Evolutionary conservation across 1,140 invertebrate genomes (phyloP).

Genomic region (Nasonia giraulti): DNA sequence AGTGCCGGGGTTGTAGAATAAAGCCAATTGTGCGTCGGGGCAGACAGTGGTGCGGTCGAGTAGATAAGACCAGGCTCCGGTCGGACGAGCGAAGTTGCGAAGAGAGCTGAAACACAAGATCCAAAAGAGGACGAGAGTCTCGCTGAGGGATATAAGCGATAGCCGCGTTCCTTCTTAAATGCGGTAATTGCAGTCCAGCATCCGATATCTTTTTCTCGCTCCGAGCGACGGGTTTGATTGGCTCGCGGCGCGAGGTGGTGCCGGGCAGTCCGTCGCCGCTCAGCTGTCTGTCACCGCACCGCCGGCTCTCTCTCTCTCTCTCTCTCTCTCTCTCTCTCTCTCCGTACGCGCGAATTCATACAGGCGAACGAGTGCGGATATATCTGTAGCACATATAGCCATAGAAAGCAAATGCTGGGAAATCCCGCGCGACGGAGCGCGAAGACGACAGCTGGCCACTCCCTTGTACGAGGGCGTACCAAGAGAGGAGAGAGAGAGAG

Average conservation of each 20-base stretch:
- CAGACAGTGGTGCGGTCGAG: neutral
- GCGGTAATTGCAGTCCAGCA: conserved; percentile 22
- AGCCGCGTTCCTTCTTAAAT: conserved; percentile 5
- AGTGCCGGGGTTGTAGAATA: neutral
- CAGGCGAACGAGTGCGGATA: no score
- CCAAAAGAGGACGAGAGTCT: no score
- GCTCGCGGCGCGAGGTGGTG: neutral
- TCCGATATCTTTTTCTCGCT: no score
- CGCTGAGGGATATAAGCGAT: neutral
- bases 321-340: no score
- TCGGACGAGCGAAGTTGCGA: neutral
- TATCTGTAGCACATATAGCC: no score
- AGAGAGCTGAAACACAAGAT: no score
- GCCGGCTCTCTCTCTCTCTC: neutral
- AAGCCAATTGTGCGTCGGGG: neutral
- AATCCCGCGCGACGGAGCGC: no score
- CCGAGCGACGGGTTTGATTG: no score
- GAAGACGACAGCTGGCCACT: conserved; percentile 35
- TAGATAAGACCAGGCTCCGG: neutral
- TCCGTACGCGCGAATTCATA: no score
- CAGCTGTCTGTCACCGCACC: neutral
- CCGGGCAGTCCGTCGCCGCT: neutral
- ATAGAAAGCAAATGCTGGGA: no score
- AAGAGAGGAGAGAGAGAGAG: no score
- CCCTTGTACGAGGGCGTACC: conserved; percentile 8